A percentile compares a stretch with the other conserved stretches of the same genome.
Evolutionary conservation across 2,113 vertebrate genomes (phyloP).

Genomic region (Nansenia antarctica): DNA sequence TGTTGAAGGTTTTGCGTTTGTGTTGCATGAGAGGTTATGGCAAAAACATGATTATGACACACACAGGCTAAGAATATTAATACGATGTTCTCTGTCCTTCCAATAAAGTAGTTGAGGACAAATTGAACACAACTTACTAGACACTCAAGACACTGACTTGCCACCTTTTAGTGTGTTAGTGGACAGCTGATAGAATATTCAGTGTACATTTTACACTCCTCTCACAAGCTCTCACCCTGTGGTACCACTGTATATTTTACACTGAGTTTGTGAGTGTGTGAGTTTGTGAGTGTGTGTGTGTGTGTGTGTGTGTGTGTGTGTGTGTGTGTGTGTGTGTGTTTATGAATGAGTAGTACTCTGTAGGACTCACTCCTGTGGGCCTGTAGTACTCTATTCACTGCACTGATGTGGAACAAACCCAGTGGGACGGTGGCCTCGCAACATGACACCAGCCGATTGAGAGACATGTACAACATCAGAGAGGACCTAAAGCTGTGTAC

Average conservation of each 20-base stretch:
- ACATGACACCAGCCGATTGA: slow-evolving; percentile 87
- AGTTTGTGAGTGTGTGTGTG: too few relatives aligned
- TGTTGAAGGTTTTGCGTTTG: slow-evolving; percentile 21
- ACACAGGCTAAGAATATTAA: slow-evolving; percentile 1
- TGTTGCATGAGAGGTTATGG: slow-evolving; percentile 20
- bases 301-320: background rate
- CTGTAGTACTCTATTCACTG: slow-evolving; percentile 64
- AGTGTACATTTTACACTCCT: too few relatives aligned
- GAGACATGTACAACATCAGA: slow-evolving; percentile 93
- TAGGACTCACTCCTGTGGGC: slow-evolving; percentile 58
- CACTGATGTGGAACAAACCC: slow-evolving; percentile 87
- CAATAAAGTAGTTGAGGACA: too few relatives aligned
- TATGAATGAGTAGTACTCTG: slow-evolving; percentile 37
- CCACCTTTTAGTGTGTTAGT: too few relatives aligned
- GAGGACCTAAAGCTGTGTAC: slow-evolving; percentile 82
- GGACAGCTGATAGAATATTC: too few relatives aligned
- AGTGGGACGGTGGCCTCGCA: slow-evolving; percentile 88
- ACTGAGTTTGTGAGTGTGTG: background rate
- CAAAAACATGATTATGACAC: slow-evolving; percentile 22
- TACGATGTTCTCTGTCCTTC: too few relatives aligned
- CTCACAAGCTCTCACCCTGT: background rate
- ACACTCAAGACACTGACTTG: too few relatives aligned
- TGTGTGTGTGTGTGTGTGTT: background rate
- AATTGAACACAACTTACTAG: too few relatives aligned
- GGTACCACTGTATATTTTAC: background rate